Evolutionary conservation across 1,140 invertebrate genomes (phyloP).

Genomic region (Anastrepha obliqua): DNA sequence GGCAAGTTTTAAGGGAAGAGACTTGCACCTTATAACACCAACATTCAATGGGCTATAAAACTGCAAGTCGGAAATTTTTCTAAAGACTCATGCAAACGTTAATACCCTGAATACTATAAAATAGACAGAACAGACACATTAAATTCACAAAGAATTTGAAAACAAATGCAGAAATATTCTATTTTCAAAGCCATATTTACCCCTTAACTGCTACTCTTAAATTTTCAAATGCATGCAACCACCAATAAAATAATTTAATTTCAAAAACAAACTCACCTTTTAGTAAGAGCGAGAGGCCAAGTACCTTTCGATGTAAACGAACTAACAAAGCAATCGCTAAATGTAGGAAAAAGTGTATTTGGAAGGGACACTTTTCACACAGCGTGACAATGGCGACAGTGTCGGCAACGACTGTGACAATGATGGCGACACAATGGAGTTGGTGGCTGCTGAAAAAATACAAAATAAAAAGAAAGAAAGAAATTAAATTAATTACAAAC

Average conservation of each 20-base stretch:
- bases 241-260: neutral
- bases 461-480: neutral
- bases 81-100: too few relatives aligned
- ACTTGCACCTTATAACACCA: too few relatives aligned
- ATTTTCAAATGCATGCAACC: too few relatives aligned
- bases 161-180: too few relatives aligned
- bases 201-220: too few relatives aligned
- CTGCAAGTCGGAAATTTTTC: too few relatives aligned
- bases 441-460: neutral
- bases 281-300: neutral
- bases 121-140: too few relatives aligned
- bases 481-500: slow-evolving; percentile 37
- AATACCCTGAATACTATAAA: too few relatives aligned
- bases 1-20: too few relatives aligned
- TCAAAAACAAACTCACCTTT: neutral
- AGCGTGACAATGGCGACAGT: slow-evolving; percentile 37
- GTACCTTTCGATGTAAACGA: neutral
- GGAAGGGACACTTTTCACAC: neutral
- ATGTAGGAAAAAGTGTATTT: neutral
- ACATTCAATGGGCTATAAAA: too few relatives aligned
- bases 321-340: neutral
- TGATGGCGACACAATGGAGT: slow-evolving; percentile 26
- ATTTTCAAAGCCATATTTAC: too few relatives aligned
- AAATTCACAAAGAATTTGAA: too few relatives aligned
- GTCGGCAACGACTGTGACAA: slow-evolving; percentile 11